These are phyloP conservation scores for Neostethus bicornis DNA, from an alignment of 2,797 vertebrate species.

Conservation along the genomic window DNA sequence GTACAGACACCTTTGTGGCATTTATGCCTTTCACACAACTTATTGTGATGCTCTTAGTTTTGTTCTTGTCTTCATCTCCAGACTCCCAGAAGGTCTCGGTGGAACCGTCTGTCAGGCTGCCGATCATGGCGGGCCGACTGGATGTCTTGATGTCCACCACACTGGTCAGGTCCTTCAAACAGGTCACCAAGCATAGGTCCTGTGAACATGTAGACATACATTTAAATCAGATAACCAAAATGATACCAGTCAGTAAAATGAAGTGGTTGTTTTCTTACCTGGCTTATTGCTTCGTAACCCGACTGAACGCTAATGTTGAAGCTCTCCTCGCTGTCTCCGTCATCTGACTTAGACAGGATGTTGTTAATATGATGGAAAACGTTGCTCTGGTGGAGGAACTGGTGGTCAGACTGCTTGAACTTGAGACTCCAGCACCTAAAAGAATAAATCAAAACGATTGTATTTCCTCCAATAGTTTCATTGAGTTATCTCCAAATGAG, in stretches of 20 bases:
- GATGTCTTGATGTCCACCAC: slow-evolving; percentile 98
- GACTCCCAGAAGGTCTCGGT: slow-evolving; percentile 99
- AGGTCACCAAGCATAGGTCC: slow-evolving; percentile 95
- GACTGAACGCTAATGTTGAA: slow-evolving; percentile 98
- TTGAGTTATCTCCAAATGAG: neutral
- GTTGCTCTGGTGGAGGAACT: slow-evolving; percentile 99
- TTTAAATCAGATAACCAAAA: neutral
- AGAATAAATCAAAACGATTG: slow-evolving; percentile 12
- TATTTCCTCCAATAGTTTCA: neutral
- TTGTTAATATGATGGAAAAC: slow-evolving; percentile 99
- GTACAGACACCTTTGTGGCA: slow-evolving; percentile 91
- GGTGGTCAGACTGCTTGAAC: slow-evolving; percentile 99
- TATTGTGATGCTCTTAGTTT: slow-evolving; percentile 98
- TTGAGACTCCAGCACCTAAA: slow-evolving; percentile 98
- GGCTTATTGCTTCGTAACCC: slow-evolving; percentile 96
- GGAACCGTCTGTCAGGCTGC: slow-evolving; percentile 96
- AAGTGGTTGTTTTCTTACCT: slow-evolving; percentile 78
- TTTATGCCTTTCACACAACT: slow-evolving; percentile 97
- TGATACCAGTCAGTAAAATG: neutral
- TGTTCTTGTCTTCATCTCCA: slow-evolving; percentile 99
- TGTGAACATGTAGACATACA: slow-evolving; percentile 53
- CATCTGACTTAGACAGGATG: slow-evolving; percentile 98
- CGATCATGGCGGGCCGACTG: slow-evolving; percentile 99
- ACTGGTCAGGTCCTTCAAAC: slow-evolving; percentile 95
- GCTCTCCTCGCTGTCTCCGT: slow-evolving; percentile 98